Conservation (phyloP, 2,113 vertebrate genomes). For the Mesoclemmys tuberculata region DNA sequence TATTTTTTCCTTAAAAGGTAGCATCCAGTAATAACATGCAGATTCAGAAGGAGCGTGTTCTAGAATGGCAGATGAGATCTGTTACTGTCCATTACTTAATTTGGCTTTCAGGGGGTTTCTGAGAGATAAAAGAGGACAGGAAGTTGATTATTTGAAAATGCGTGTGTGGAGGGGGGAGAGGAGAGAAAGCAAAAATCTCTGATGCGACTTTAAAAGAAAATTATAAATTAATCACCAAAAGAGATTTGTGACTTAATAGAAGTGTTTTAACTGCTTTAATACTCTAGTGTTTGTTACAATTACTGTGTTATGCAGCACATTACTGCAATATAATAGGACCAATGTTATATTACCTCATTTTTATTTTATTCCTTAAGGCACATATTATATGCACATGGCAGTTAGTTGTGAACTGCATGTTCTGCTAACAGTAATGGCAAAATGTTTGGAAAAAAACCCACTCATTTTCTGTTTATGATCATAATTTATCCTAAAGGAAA, state of each 20-base stretch:
- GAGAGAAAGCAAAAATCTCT: neutral
- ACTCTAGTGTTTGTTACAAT: neutral
- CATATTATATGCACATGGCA: neutral
- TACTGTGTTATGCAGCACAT: neutral
- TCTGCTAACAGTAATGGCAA: conserved; percentile 19
- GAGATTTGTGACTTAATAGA: neutral
- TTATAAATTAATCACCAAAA: neutral
- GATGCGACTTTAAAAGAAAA: neutral
- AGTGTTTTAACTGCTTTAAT: neutral
- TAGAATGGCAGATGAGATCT: neutral
- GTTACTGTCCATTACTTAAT: neutral
- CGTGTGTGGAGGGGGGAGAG: rapidly evolving
- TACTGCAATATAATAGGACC: neutral
- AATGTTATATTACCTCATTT: neutral
- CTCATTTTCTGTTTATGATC: neutral
- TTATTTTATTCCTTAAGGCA: neutral
- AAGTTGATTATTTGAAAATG: neutral
- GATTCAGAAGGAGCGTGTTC: neutral
- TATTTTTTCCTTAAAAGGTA: neutral
- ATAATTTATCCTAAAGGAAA: neutral
- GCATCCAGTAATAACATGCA: neutral
- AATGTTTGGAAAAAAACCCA: neutral
- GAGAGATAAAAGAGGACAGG: neutral
- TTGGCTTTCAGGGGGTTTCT: neutral
- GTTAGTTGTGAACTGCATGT: neutral